Base-by-base conservation (phyloP, 2,113 vertebrate species). In the Sula dactylatra region DNA sequence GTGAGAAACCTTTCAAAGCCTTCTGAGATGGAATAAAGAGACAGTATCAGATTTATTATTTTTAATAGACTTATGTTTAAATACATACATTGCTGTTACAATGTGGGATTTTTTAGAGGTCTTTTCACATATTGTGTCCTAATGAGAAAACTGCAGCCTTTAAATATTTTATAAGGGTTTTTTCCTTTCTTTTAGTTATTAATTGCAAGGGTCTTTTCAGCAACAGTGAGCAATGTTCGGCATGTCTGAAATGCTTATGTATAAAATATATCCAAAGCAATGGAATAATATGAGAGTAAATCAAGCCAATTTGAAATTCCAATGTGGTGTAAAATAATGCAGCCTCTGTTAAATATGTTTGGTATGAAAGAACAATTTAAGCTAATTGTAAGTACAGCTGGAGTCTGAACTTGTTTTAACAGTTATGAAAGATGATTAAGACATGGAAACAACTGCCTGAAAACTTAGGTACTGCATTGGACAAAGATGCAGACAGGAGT, bases 351-450 rank as follows among this genome's bases (percentile, higher is more conserved):
- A 54, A 92, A 44, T 29, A 44, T 38, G 13, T 76, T 91, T 84
- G 49, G 34, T 76, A 87, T 79, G 83, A 89, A 94, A 84, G 69
- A 90, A 86, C 50, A 61, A n/a, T 83, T 94, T 91, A 49, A 79
- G 49, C 27, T 87, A 69, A 52, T 56, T 86, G 3, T 47, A 85
- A 72, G 56, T 82, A 65, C 76, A 84, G 61, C 31, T 82, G 65
- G 25, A 74, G 19, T 86, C 42, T 42, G 17, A 74, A 56, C 58
- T 58, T 94, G 45, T 82, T 91, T 81, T 40, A 67, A 79, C 32
- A 56, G 69, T 92, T 92, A 27, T 84, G 44, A 36, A 89, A 72
- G 20, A 81, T 86, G n/a, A 59, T 80, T 27, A 54, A 90, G 42
- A n/a, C 45, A 44, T 11, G 9, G 29, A 76, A 89, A 87, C 1